These are phyloP conservation scores for Polymixis flavicincta DNA, from an alignment of 2,888 invertebrate genomes.

Conservation along the genomic window DNA sequence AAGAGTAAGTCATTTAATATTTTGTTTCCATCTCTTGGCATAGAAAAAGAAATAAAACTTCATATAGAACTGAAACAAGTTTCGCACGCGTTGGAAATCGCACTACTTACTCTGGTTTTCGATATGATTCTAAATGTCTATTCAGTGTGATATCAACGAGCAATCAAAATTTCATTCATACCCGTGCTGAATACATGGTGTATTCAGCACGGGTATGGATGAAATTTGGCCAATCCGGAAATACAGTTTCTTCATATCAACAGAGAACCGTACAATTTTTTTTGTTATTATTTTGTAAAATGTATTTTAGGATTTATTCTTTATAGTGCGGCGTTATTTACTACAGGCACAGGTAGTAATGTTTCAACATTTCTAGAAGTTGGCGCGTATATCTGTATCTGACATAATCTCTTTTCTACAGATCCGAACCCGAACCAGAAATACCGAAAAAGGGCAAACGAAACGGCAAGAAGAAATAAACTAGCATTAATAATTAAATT, in stretches of 20 bases:
- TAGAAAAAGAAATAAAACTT: not conserved
- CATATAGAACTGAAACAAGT: not conserved
- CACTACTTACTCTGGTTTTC: not conserved
- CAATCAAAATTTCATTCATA: too few species aligned
- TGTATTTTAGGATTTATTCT: too few species aligned
- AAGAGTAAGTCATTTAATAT: constrained; percentile 78
- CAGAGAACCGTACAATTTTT: too few species aligned
- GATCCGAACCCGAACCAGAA: constrained; percentile 84
- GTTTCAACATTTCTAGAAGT: not conserved
- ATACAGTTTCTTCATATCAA: too few species aligned
- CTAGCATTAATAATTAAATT: constrained; percentile 36
- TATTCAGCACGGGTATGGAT: too few species aligned
- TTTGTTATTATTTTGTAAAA: too few species aligned
- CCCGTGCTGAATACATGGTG: too few species aligned
- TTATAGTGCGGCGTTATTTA: not conserved
- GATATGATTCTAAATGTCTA: too few species aligned
- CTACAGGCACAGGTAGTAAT: not conserved
- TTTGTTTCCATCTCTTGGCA: not conserved
- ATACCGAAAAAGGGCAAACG: constrained; percentile 76
- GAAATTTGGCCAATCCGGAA: too few species aligned
- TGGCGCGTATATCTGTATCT: not conserved
- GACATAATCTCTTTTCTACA: constrained; percentile 62
- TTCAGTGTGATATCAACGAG: too few species aligned
- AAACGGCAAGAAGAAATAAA: constrained; percentile 77
- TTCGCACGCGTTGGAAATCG: not conserved